Base-by-base conservation (phyloP, 2,888 invertebrate species). In the Aquatica leii region DNA sequence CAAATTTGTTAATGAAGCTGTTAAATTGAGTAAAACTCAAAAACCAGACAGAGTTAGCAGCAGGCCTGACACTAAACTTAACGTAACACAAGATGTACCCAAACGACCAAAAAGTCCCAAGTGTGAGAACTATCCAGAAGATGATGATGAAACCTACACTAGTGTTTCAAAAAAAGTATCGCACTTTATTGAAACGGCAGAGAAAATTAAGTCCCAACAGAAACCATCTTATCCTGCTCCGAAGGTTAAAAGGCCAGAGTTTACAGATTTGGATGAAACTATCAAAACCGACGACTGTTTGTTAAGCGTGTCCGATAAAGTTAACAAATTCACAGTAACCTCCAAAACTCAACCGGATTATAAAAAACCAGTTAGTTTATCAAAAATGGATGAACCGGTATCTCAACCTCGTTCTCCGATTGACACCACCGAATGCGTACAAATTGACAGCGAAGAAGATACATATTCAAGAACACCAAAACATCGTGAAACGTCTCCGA, bases 271-370 rank as follows among this genome's bases (percentile, higher is more conserved):
- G 1, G 75, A 74, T 57, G 78, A 78, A 8, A 66, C 34, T 3
- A 65, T 78, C 11, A 73, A 12, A 86, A 78, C 81, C 4, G 86
- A 86, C 71, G 84, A 86, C 63, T 84, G 83, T 69, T 77, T 85
- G 41, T 71, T 87, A 9, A 86, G 84, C 71, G 86, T 88, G 1
- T 85, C 85, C 68, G 86, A 87, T 68, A 87, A 88, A 78, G 85
- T 86, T 8, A 74, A 68, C 56, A 80, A 77, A 62, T 80, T 80
- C 58, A 66, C 75, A 21, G 87, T 87, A 1, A 87, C 87, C 1
- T 87, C 21, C 4, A 18, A 21, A 14, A 14, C 84, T 0, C 85
- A 85, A 50, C 76, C 82, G 18, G 65, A 41, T 56, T 65, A 24
- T 8, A 62, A 62, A 46, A 61, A 59, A 59, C 61, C 74, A 5